Base-by-base conservation (phyloP, 1,140 invertebrate genomes). In the Ditylenchus dipsaci region DNA sequence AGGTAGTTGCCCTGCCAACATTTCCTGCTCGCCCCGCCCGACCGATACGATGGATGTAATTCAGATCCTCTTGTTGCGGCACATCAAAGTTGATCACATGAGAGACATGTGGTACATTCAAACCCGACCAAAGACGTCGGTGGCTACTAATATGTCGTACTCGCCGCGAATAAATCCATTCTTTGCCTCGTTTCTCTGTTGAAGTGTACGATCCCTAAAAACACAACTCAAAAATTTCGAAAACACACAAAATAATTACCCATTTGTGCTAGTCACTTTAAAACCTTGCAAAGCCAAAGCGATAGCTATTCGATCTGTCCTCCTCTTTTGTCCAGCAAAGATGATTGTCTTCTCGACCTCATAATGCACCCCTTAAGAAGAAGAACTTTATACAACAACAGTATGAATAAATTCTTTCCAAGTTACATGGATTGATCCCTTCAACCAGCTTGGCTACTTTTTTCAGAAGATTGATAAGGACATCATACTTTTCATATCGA, bases 61-160 rank as follows among this genome's bases (percentile, higher is more conserved):
- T 56, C 38, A 47, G n/a, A 23, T 27, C 19, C 8, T 71, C 56
- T 0, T 63, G 38, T 3, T 74, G 15, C 17, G 70, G 70, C 61
- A 71, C 42, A 45, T 71, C 69, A 58, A 33, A 71, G 49, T 72
- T 71, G 23, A 71, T 65, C 29, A 71, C 69, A 38, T 73, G 69
- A 23, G 38, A 45, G 29, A 71, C 69, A 30, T 71, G 15, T 49
- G 69, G 69, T 15, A 72, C 43, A 30, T 71, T 71, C 60, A 71
- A 38, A 23, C 69, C 69, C 69, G 56, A 19, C 69, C 70, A 13
- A 62, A 29, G n/a, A 71, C 63, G 33, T 71, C 69, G 26, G 72
- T 72, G 27, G 68, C 43, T 29, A 71, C 69, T 30, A 71, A 17
- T 43, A 71, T 73, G 45, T 71, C 45, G 47, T 71, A 71, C 21